Evolutionary conservation across 2,888 invertebrate species (phyloP).

Genomic region (Metacarcinus magister): DNA sequence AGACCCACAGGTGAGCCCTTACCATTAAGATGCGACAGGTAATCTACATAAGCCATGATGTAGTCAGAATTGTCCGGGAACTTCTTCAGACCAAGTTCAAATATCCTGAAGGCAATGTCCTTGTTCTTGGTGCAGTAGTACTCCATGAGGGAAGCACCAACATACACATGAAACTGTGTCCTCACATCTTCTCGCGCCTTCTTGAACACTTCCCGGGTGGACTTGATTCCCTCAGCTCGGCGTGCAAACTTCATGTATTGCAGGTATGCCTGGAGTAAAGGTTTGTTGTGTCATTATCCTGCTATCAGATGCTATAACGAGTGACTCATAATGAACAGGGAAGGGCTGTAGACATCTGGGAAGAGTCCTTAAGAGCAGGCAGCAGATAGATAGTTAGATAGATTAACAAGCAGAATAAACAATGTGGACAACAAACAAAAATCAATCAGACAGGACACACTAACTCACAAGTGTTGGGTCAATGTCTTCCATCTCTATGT

Average conservation of each 20-base stretch:
- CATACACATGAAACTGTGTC: conserved; percentile 96
- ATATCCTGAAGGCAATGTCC: conserved; percentile 97
- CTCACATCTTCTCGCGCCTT: conserved; percentile 94
- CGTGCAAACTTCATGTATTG: conserved; percentile 99
- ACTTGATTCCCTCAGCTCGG: conserved; percentile 98
- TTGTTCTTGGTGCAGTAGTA: conserved; percentile 99
- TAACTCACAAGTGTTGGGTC: conserved; percentile 95
- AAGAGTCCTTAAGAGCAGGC: too few species aligned
- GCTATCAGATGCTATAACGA: neutral
- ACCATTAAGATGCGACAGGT: conserved; percentile 98
- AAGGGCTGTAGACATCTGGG: too few species aligned
- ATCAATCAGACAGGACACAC: neutral
- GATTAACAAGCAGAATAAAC: neutral
- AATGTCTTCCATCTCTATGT: conserved; percentile 93
- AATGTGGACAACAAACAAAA: neutral
- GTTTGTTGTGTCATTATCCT: neutral
- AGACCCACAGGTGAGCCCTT: conserved; percentile 83
- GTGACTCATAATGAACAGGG: neutral
- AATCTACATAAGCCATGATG: conserved; percentile 97
- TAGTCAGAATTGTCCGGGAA: conserved; percentile 98
- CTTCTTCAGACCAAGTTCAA: conserved; percentile 98
- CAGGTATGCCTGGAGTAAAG: conserved; percentile 91
- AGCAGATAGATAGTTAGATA: too few species aligned
- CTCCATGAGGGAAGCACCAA: conserved; percentile 99
- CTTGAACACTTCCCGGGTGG: conserved; percentile 97